A percentile compares a stretch with the other conserved stretches of the same genome.
These are phyloP conservation scores for Mobula hypostoma DNA, from an alignment of 2,113 vertebrate species.

Conservation along the genomic window DNA sequence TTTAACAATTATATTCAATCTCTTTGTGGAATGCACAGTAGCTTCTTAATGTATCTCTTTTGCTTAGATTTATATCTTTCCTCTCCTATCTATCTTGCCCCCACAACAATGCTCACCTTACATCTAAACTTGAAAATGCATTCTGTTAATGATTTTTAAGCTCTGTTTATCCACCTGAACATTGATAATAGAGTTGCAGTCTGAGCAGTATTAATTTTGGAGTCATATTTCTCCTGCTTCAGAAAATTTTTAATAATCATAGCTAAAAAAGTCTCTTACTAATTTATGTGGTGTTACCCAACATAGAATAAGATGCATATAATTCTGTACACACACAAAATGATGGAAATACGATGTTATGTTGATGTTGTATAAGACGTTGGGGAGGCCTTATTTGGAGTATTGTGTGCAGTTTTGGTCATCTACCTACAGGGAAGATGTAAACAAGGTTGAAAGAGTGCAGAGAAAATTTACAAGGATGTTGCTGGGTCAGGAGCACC, in stretches of 20 bases:
- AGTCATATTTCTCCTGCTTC: background rate
- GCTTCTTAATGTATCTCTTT: background rate
- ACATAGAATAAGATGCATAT: background rate
- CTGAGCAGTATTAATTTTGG: background rate
- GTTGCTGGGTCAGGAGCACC: too few species aligned
- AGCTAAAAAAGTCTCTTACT: background rate
- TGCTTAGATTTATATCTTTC: background rate
- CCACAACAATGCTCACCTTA: background rate
- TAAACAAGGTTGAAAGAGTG: too few species aligned
- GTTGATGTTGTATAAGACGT: too few species aligned
- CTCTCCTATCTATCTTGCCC: background rate
- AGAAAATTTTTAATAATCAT: background rate
- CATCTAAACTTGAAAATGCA: background rate
- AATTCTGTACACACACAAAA: background rate
- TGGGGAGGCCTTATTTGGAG: too few species aligned
- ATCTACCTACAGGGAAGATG: too few species aligned
- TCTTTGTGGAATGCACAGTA: background rate
- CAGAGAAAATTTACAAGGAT: too few species aligned
- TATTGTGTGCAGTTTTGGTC: too few species aligned
- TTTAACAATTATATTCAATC: background rate
- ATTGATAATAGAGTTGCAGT: constrained; percentile 1
- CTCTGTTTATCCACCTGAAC: background rate
- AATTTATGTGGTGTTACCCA: too few species aligned
- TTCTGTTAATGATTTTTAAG: background rate
- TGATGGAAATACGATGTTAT: too few species aligned